Percentiles rank a stretch among this genome's conserved stretches.
phyloP scores from a whole-genome alignment of 2,113 vertebrate species.

The Rhea pennata region DNA sequence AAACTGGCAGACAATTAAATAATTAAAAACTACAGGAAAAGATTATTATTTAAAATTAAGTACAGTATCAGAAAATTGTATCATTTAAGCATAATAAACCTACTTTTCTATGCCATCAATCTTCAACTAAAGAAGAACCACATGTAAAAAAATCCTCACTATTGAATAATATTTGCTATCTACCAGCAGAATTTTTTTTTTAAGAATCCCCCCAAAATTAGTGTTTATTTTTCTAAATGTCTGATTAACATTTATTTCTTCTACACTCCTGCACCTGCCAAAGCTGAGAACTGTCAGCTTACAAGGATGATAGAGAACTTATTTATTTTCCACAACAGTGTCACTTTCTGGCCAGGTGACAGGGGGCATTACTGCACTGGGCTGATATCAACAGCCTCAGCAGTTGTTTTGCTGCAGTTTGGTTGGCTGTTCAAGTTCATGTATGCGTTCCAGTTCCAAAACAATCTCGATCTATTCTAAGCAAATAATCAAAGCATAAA shows the following conservation, averaged over 20 bases:
- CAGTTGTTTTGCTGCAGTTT: neutral
- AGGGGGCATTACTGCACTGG: neutral
- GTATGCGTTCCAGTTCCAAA: neutral
- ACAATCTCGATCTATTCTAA: neutral
- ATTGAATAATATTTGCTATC: neutral
- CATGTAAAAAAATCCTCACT: neutral
- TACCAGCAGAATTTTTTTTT: neutral
- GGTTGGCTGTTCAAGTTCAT: neutral
- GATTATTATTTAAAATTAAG: neutral
- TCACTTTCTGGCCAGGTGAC: neutral
- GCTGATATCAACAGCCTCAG: neutral
- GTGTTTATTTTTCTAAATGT: neutral
- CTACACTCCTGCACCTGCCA: neutral
- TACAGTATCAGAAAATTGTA: neutral
- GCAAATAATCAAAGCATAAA: neutral
- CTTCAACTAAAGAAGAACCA: neutral
- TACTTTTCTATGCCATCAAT: accelerated
- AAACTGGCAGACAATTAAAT: neutral
- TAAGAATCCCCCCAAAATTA: neutral
- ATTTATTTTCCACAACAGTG: neutral
- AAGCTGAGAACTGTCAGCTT: neutral
- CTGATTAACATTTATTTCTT: constrained; percentile 12
- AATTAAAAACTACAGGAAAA: neutral
- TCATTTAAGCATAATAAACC: neutral
- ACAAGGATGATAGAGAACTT: neutral